Evolutionary conservation across 2,797 vertebrate genomes (phyloP), one percentile per base, ranked within the genome.

Genomic region (Telmatherina bonti): DNA sequence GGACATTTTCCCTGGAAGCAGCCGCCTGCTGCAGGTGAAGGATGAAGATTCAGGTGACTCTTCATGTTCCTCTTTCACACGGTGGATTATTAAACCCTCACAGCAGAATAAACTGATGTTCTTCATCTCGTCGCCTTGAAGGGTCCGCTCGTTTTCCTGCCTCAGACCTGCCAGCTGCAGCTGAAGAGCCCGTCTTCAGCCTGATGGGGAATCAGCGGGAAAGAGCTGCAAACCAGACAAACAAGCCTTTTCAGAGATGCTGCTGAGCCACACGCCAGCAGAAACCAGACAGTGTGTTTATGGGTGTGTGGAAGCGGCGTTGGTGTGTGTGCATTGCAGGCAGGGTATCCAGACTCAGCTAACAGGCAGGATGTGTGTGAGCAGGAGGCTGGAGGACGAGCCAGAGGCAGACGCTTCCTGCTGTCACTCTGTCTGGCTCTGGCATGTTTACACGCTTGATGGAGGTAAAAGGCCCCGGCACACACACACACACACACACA

Each of bases 391-490:
- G 78, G 49, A 72, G 72, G 70, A 51, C 62, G 56, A 57, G 79
- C 52, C 31, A 62, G 36, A 84, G 60, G 53, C 67, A 74, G 81
- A 78, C 82, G 70, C 75, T 77, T 62, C 79, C 80, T 78, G 78
- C 78, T 86, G 88, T 82, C 82, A 84, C 68, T 71, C 76, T 62
- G 64, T 85, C 74, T 78, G 81, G 9, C 43, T 80, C 62, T 79
- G 85, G 71, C 81, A 57, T 81, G 78, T 84, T 78, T 81, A 73
- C 73, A 67, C 52, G 51, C 43, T 5, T 38, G 62, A 79, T 70
- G 73, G 30, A 30, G 30, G 30, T 30, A 30, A 30, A 30, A 30
- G 7, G 65, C 62, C 68, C 47, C 11, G 20, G 61, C 64, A 47
- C 66, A 62, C 52, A 70, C 61, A 58, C 65, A 62, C 36, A 6